Evolutionary conservation across 1,140 invertebrate species (phyloP), one percentile per base, ranked within the genome.

Genomic region (Ericerus pela): DNA sequence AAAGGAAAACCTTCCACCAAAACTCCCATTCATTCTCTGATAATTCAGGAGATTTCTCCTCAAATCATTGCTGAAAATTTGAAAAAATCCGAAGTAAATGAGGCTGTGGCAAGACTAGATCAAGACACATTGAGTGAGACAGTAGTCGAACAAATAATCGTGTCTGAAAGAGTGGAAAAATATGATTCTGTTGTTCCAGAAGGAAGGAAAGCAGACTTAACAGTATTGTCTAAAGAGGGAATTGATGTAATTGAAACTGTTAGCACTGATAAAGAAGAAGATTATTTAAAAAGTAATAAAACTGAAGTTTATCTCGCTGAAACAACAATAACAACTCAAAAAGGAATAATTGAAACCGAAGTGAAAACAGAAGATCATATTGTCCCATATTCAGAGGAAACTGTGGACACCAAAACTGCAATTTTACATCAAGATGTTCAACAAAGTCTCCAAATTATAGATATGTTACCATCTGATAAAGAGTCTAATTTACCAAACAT

Each of bases 41-140:
- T 79, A 58, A 69, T 79, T 36, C 75, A 80, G 67, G 76, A 81
- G 72, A 74, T 75, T 18, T 66, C 68, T 55, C 62, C 72, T 16
- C 69, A 77, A 58, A 72, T 75, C 62, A 67, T 68, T 52, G 59
- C 76, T 14, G 71, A 68, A 18, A 55, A 69, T 36, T 55, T 79
- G n/a, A 58, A 63, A 3, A 62, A 73, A 61, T 65, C 70, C 20
- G 53, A 60, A 56, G 62, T 68, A 20, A 54, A 68, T 16, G 58
- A 63, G 29, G 68, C 63, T 12, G 65, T 55, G 41, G 79, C 79
- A 22, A 73, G 71, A 54, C 55, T 73, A 37, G 68, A 62, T 54
- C 73, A 75, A 56, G 65, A 67, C 11, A 59, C 69, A 38, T 61
- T 72, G 20, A 71, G 73, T 59, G 76, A 77, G 67, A 75, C 72